phyloP scores from a whole-genome alignment of 2,797 vertebrate species.

The Strix occidentalis region DNA sequence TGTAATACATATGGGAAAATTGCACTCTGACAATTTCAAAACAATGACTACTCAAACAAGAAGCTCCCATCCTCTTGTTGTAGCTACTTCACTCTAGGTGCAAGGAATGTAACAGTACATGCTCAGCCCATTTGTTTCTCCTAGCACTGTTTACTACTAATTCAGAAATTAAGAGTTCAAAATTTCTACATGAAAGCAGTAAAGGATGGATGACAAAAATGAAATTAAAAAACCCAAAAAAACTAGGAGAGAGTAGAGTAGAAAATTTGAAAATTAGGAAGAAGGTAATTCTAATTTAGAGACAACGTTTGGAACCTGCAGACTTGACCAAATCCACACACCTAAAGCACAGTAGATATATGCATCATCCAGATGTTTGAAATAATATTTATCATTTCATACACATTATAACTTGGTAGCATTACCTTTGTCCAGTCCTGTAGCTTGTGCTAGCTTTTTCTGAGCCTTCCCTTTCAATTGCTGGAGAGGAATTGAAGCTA shows the following conservation, averaged over 20 bases:
- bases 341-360: not conserved
- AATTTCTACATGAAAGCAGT: not conserved
- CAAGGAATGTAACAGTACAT: not conserved
- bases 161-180: not conserved
- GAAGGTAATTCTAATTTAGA: not conserved
- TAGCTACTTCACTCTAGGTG: not conserved
- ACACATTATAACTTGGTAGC: not conserved
- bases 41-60: not conserved
- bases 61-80: not conserved
- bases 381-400: not conserved
- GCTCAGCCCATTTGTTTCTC: not conserved
- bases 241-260: not conserved
- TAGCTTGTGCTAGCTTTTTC: slow-evolving; percentile 79
- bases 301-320: not conserved
- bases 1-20: fast-evolving
- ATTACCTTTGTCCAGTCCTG: slow-evolving; percentile 85
- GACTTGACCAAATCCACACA: not conserved
- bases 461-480: slow-evolving; percentile 79
- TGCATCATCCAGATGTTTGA: not conserved
- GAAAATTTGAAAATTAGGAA: not conserved
- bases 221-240: not conserved
- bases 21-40: not conserved
- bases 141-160: not conserved
- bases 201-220: not conserved
- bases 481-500: slow-evolving; percentile 81